These are phyloP conservation scores for Australoheros facetus DNA, from an alignment of 2,797 vertebrate genomes.

Conservation along the genomic window DNA sequence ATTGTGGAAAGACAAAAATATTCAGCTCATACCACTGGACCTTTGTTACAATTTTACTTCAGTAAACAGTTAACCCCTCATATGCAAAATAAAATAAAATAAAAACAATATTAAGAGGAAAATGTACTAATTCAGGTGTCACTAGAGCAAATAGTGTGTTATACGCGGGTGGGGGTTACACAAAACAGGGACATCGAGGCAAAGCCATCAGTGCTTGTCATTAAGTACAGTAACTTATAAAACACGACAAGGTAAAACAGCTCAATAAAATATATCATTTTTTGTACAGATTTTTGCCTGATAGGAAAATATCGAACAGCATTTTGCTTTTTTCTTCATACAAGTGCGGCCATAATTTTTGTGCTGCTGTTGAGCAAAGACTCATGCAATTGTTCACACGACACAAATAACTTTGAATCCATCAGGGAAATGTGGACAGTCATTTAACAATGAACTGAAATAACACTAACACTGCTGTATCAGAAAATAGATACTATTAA, in stretches of 20 bases:
- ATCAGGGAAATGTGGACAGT: conserved; percentile 34
- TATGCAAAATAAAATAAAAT: neutral
- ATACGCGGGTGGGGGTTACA: conserved; percentile 5
- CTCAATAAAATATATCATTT: conserved; percentile 40
- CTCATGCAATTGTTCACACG: conserved; percentile 38
- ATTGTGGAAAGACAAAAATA: neutral
- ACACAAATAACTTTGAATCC: conserved; percentile 58
- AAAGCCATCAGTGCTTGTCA: conserved; percentile 47
- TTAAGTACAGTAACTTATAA: conserved; percentile 56
- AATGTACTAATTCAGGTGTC: conserved; percentile 28
- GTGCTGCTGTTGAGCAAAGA: conserved; percentile 22
- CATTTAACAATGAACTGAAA: conserved; percentile 31
- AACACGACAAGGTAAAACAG: conserved; percentile 29
- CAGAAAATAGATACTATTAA: conserved; percentile 55
- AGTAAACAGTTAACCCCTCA: conserved; percentile 11
- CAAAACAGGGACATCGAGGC: conserved; percentile 31
- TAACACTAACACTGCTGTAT: conserved; percentile 52
- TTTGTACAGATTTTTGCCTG: conserved; percentile 35
- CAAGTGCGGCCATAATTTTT: conserved; percentile 36
- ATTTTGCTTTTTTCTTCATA: conserved; percentile 52
- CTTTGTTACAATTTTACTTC: conserved; percentile 20
- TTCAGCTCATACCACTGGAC: neutral
- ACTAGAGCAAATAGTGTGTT: conserved; percentile 43
- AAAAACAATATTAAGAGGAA: conserved; percentile 9
- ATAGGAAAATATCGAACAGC: conserved; percentile 57